Evolutionary conservation across 1,140 invertebrate genomes (phyloP), one percentile per base, ranked within the genome.

Genomic region (Trigoniulus corallinus): DNA sequence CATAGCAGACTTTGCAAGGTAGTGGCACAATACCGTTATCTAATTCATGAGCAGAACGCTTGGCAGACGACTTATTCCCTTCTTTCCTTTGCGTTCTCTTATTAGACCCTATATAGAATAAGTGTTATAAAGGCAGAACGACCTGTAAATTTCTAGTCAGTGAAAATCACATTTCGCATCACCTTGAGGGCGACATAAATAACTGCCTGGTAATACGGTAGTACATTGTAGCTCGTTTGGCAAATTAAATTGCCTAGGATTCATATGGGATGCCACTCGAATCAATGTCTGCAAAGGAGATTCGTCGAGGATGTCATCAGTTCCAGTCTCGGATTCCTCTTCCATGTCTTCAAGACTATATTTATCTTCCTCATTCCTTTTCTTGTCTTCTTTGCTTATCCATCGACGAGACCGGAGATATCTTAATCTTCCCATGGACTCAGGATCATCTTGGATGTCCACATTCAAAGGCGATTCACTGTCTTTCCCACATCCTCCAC

Each of bases 241-340:
- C 51, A 94, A 64, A 60, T 85, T 80, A 69, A 92, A 93, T 66
- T 93, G 84, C 57, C 76, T 77, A 2, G 89, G 88, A 71, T 93
- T 94, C 64, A 86, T 74, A 49, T 81, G 65, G 52, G 76, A 78
- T 1, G 87, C 87, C 13, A 84, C 86, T 58, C 81, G 72, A 41
- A 86, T 79, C 10, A 93, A 64, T 22, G 81, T 71, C 56, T 84
- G 77, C 58, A 93, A 70, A 58, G 66, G 72, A 48, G 50, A 51
- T 46, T 51, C 50, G 18, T 27, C 40, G 4, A 52, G n/a, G n/a
- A n/a, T n/a, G n/a, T n/a, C n/a, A n/a, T n/a, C n/a, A n/a, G n/a
- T n/a, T n/a, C n/a, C n/a, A n/a, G n/a, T n/a, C n/a, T 15, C 48
- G 10, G 15, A 10, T 40, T 53, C 50, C 7, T 29, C 48, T 24